These are phyloP conservation scores for Schizothorax lantsangensis DNA, from an alignment of 2,797 vertebrate species.

Conservation along the genomic window DNA sequence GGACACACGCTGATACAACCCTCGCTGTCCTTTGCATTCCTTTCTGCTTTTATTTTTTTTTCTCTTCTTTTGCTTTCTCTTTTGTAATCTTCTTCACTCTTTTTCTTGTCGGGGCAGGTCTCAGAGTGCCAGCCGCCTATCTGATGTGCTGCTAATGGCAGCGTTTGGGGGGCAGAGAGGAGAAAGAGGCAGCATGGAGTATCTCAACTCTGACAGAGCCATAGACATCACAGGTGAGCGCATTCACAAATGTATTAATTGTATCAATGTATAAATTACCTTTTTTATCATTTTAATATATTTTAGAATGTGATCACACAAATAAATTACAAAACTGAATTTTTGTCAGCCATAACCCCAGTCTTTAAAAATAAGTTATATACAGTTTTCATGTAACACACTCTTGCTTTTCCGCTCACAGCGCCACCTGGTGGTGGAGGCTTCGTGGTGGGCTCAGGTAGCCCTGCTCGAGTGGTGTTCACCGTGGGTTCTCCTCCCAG, in stretches of 20 bases:
- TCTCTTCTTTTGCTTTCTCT: not conserved
- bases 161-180: constrained; percentile 87
- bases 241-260: not conserved
- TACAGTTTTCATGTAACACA: not conserved
- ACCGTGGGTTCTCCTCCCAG: constrained; percentile 96
- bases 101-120: constrained; percentile 77
- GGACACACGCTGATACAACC: not conserved
- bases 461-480: constrained; percentile 91
- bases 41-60: not conserved
- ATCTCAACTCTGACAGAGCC: constrained; percentile 87
- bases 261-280: not conserved
- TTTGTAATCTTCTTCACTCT: not conserved
- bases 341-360: not conserved
- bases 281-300: not conserved
- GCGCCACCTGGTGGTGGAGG: constrained; percentile 83
- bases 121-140: constrained; percentile 90
- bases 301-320: not conserved
- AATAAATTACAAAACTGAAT: not conserved
- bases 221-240: constrained; percentile 71
- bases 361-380: not conserved
- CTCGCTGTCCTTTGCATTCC: not conserved
- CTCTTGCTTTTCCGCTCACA: constrained; percentile 60
- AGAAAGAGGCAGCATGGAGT: constrained; percentile 87
- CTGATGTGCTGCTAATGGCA: constrained; percentile 94
- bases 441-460: constrained; percentile 80